These are phyloP conservation scores for Psilopogon haemacephalus DNA, from an alignment of 2,113 vertebrate genomes.

Conservation along the genomic window DNA sequence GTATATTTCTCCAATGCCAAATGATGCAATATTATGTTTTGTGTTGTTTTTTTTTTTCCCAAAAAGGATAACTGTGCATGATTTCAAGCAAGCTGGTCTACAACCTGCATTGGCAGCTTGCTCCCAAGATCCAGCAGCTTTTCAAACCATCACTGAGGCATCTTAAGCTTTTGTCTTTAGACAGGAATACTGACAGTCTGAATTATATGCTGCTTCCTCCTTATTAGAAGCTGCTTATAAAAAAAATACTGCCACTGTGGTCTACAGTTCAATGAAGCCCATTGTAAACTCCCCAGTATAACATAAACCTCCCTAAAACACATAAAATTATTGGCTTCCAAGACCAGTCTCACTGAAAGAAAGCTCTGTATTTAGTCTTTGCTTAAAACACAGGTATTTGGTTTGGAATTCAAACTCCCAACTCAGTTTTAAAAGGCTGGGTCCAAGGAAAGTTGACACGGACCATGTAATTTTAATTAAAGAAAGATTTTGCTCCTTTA, in stretches of 20 bases:
- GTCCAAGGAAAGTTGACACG: constrained; percentile 68
- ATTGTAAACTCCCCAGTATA: constrained; percentile 62
- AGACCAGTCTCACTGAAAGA: constrained; percentile 55
- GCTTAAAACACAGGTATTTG: constrained; percentile 65
- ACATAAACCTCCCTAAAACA: constrained; percentile 64
- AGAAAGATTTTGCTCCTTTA: constrained; percentile 69
- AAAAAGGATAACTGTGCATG: not conserved
- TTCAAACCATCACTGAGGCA: not conserved
- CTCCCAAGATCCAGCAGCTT: not conserved
- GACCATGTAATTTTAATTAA: constrained; percentile 74
- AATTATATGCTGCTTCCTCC: constrained; percentile 65
- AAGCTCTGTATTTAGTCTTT: constrained; percentile 58
- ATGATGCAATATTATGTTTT: constrained; percentile 43
- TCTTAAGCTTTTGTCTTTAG: constrained; percentile 45
- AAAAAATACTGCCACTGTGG: constrained; percentile 55
- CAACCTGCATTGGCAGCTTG: not conserved
- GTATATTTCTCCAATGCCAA: constrained; percentile 25
- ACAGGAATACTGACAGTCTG: constrained; percentile 45
- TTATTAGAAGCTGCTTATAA: constrained; percentile 55
- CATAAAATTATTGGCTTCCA: constrained; percentile 72
- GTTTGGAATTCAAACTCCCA: constrained; percentile 64
- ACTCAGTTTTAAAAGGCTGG: constrained; percentile 66
- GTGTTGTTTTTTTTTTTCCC: not conserved
- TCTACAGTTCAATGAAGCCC: constrained; percentile 65
- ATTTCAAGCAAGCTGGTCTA: not conserved